phyloP scores from a whole-genome alignment of 92 coral and sea anemone genomes.

The Porites divaricata region DNA sequence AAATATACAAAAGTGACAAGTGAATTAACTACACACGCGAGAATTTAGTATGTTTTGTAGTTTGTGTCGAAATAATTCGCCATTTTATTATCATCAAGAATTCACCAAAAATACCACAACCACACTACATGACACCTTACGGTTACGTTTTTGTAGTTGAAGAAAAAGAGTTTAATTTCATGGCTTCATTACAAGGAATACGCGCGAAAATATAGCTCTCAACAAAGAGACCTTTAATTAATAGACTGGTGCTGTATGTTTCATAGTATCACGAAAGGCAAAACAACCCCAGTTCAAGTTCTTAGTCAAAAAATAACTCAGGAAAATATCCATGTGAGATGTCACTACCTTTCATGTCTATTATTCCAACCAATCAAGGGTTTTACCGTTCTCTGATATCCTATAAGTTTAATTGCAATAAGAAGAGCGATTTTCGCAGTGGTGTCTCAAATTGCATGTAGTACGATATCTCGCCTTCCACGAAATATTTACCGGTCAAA shows the following conservation, averaged over 20 bases:
- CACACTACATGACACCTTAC: slow-evolving; percentile 9
- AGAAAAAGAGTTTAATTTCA: not conserved
- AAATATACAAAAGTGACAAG: not conserved
- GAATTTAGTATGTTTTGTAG: not conserved
- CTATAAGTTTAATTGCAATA: slow-evolving; percentile 8
- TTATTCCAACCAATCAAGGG: slow-evolving; percentile 15
- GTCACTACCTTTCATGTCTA: not conserved
- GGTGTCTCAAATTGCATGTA: not conserved
- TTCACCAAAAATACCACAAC: not conserved
- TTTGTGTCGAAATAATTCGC: not conserved
- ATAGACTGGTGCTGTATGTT: no score
- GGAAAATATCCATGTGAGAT: not conserved
- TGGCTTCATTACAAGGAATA: no score
- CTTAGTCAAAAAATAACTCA: not conserved
- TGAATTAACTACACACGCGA: not conserved
- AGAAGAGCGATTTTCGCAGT: not conserved
- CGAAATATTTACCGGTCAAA: slow-evolving; percentile 16
- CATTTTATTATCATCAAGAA: not conserved
- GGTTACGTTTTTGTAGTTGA: not conserved
- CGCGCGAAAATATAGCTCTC: not conserved
- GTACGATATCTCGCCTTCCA: not conserved
- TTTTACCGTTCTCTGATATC: slow-evolving; percentile 1
- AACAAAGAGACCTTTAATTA: not conserved
- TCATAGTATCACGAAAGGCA: not conserved
- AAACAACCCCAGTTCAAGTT: not conserved